Percentiles rank a stretch among this genome's conserved stretches.
These are phyloP conservation scores for Leptinotarsa undecemlineata DNA, from an alignment of 1,140 invertebrate species.

Conservation along the genomic window DNA sequence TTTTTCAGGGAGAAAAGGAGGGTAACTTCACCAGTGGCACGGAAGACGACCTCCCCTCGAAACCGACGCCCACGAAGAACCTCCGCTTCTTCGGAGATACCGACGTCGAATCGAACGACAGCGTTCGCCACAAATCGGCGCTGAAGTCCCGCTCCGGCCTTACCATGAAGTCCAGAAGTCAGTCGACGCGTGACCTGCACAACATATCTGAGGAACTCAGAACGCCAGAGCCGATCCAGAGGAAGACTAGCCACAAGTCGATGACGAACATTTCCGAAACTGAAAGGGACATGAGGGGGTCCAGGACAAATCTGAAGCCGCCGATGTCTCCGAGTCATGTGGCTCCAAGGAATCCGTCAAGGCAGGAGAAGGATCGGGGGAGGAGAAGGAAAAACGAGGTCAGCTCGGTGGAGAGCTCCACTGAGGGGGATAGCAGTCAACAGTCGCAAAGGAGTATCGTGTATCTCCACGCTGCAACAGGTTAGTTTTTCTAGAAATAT, in stretches of 20 bases:
- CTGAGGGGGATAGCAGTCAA: conserved; percentile 78
- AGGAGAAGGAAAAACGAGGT: conserved; percentile 48
- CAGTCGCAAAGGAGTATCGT: conserved; percentile 78
- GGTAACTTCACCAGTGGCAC: conserved; percentile 54
- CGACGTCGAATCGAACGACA: conserved; percentile 70
- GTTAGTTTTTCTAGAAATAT: conserved; percentile 51
- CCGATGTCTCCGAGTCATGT: conserved; percentile 47
- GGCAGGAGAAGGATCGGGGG: conserved; percentile 37
- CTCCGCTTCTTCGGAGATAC: conserved; percentile 81
- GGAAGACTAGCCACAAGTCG: conserved; percentile 44
- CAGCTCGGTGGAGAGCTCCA: conserved; percentile 67
- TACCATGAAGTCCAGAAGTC: conserved; percentile 28
- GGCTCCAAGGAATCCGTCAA: conserved; percentile 32
- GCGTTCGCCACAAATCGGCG: conserved; percentile 50
- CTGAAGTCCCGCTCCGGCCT: conserved; percentile 47
- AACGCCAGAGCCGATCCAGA: conserved; percentile 52
- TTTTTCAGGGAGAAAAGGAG: conserved; percentile 45
- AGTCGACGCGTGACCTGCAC: conserved; percentile 59
- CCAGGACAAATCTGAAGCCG: conserved; percentile 43
- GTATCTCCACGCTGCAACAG: conserved; percentile 78
- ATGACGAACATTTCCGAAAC: conserved; percentile 48
- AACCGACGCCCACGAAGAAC: conserved; percentile 64
- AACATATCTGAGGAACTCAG: conserved; percentile 63
- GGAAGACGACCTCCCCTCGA: conserved; percentile 52
- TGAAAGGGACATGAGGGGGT: conserved; percentile 37